Evolutionary conservation across 2,888 invertebrate genomes (phyloP), one percentile per base, ranked within the genome.

Genomic region (Aspidapion aeneum): DNA sequence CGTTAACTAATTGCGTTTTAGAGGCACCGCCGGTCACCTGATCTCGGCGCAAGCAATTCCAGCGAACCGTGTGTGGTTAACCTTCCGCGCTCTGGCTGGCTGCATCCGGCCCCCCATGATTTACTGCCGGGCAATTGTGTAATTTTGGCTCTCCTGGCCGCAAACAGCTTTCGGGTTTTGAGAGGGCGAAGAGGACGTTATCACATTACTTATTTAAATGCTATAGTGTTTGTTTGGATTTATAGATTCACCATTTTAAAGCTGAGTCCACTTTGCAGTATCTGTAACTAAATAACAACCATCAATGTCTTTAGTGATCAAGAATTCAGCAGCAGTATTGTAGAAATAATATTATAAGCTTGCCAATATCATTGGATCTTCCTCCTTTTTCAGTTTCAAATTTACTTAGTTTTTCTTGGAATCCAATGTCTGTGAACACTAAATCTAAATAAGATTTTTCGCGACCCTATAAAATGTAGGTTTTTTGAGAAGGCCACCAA

Each of bases 1-100:
- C 58, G 65, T 57, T 35, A 35, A 35, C 35, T 65, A 65, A 65
- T 65, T 65, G 65, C 63, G 58, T 65, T 65, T 65, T 61, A 61
- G 35, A 63, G 63, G 35, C 35, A 58, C 58, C 65, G 60, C 58
- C 19, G 55, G 63, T 55, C 63, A 65, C 65, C 65, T 65, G 65
- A 65, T 63, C 63, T 63, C 35, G 52, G 5, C 35, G 3, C 5
- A 3, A 3, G 35, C 35, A 35, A 35, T 35, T 35, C 35, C 35
- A 35, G 5, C 35, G 5, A 55, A 55, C 18, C 62, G 21, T 58
- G 63, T 49, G 61, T 57, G 65, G 60, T 65, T 61, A 63, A 60
- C 65, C 63, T 35, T 35, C 57, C 48, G 63, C 58, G 49, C 61
- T 61, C 61, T 57, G 57, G 55, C 60, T 58, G 62, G 63, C 50